Evolutionary conservation across 2,113 vertebrate genomes (phyloP).

Genomic region (Megaceryle torquata): DNA sequence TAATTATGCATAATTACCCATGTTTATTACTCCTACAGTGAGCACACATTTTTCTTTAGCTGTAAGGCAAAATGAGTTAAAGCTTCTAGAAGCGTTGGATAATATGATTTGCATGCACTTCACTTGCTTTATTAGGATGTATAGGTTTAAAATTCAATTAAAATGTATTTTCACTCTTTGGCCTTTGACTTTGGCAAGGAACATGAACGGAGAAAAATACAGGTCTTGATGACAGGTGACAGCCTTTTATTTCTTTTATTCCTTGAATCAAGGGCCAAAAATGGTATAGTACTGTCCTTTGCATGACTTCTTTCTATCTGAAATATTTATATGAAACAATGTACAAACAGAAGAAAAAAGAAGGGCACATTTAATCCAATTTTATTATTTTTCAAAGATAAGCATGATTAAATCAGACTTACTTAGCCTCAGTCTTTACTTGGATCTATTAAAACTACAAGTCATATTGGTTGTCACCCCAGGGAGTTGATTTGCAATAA

Average conservation of each 20-base stretch:
- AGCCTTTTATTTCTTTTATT: background rate
- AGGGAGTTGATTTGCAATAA: background rate
- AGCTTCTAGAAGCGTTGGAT: slow-evolving; percentile 54
- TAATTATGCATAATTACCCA: slow-evolving; percentile 73
- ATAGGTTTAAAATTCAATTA: slow-evolving; percentile 64
- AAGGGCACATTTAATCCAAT: background rate
- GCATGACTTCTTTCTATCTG: background rate
- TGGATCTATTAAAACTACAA: background rate
- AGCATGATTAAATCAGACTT: background rate
- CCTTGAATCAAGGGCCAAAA: background rate
- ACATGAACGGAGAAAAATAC: background rate
- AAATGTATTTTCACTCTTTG: slow-evolving; percentile 34
- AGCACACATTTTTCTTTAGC: slow-evolving; percentile 65
- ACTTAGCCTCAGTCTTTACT: background rate
- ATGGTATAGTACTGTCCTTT: background rate
- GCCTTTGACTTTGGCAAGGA: slow-evolving; percentile 45
- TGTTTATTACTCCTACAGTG: slow-evolving; percentile 70
- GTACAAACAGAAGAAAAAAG: background rate
- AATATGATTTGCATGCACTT: slow-evolving; percentile 66
- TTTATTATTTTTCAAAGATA: slow-evolving; percentile 6
- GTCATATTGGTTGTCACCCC: background rate
- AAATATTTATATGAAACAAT: background rate
- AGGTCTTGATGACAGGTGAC: background rate
- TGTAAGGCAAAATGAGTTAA: slow-evolving; percentile 59
- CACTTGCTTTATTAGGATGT: slow-evolving; percentile 66